Evolutionary conservation across 2,797 vertebrate species (phyloP), one percentile per base, ranked within the genome.

Genomic region (Triplophysa bombifrons): DNA sequence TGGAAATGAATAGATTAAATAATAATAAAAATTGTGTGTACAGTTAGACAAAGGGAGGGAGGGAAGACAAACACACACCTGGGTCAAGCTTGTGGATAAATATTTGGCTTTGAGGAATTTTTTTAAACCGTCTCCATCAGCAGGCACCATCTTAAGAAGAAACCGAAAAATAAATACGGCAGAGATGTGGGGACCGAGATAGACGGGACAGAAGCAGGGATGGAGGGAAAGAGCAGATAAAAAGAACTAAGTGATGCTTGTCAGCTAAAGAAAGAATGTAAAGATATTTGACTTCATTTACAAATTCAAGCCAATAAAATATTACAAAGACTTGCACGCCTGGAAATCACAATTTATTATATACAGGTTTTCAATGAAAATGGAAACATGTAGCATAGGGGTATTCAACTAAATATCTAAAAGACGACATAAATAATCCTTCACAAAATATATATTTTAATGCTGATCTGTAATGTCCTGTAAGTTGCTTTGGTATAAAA

Each of bases 81-180:
- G 91, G 74, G 76, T 78, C 72, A 83, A 71, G 81, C 84, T 91
- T 90, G 30, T 82, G 91, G 80, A 78, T 82, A 82, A 78, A 82
- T 78, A 82, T 70, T 72, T 76, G 70, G 70, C 55, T 78, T 78
- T 82, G 55, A 68, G 50, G 30, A 68, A 61, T 78, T 82, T 76
- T 66, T 82, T 76, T 58, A 20, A 56, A 16, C 58, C 3, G 80
- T 78, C 80, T 78, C 63, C 75, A 82, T 82, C 80, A 78, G 56
- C 46, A 68, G 80, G 75, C 64, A 74, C 75, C 75, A 82, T 82
- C 80, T 82, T 69, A 77, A 61, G 76, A 76, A 51, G 73, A 64
- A 76, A 74, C 22, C 51, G 69, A 80, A 77, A 76, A 74, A 76
- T 68, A 83, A 76, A 76, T 76, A 70, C 1, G 27, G 2, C 13